These are phyloP conservation scores for Poecilia latipinna DNA, from an alignment of 2,113 vertebrate species.

Conservation along the genomic window DNA sequence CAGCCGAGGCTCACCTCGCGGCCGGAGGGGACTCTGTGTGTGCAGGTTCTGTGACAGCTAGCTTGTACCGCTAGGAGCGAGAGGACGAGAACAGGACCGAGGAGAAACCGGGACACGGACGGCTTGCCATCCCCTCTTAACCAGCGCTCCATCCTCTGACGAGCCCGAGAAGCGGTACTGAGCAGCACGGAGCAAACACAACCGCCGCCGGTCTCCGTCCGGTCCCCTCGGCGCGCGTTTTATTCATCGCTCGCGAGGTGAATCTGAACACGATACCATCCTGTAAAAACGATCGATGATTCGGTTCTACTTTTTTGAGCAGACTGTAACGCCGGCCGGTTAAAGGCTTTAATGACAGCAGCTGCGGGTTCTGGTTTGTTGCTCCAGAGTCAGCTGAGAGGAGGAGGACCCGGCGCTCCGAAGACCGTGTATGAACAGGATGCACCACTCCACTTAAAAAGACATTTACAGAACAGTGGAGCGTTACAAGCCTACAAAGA, in stretches of 20 bases:
- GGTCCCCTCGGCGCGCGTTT: slow-evolving; percentile 27
- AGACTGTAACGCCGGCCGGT: slow-evolving; percentile 11
- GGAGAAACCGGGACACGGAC: slow-evolving; percentile 48
- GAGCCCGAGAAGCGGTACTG: slow-evolving; percentile 31
- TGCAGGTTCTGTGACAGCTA: slow-evolving; percentile 70
- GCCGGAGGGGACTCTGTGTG: slow-evolving; percentile 69
- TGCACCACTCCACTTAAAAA: background rate
- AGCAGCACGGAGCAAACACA: slow-evolving; percentile 56
- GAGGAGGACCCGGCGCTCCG: background rate
- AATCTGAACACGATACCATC: slow-evolving; percentile 47
- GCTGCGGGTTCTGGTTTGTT: slow-evolving; percentile 17
- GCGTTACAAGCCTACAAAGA: slow-evolving; percentile 13
- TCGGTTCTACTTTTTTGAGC: background rate
- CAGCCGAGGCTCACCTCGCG: slow-evolving; percentile 63
- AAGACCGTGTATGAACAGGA: slow-evolving; percentile 14
- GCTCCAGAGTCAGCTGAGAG: slow-evolving; percentile 37
- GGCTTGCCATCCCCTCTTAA: slow-evolving; percentile 61
- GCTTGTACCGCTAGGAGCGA: slow-evolving; percentile 51
- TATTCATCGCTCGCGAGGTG: slow-evolving; percentile 63
- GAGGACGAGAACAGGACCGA: slow-evolving; percentile 43
- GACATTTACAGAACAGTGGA: background rate
- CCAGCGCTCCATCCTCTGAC: slow-evolving; percentile 74
- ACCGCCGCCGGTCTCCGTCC: slow-evolving; percentile 54
- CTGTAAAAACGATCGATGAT: slow-evolving; percentile 4
- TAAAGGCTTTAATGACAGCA: background rate